phyloP scores from a whole-genome alignment of 2,113 vertebrate genomes.

The Prinia subflava region DNA sequence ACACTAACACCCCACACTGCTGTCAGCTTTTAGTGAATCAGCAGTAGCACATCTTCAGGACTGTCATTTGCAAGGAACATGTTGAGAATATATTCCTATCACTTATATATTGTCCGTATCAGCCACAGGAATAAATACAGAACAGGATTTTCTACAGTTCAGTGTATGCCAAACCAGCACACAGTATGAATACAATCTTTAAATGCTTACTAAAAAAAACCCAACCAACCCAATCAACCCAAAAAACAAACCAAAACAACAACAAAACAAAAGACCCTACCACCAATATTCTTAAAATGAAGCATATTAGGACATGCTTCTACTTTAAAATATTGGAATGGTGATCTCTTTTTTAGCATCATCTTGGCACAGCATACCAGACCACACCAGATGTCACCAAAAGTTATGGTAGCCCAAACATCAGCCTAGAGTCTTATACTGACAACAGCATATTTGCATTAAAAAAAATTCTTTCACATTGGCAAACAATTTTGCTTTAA shows the following conservation, averaged over 20 bases:
- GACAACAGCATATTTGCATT: neutral
- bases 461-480: neutral
- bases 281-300: neutral
- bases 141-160: neutral
- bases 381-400: neutral
- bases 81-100: neutral
- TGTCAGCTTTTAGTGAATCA: neutral
- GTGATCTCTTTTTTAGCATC: neutral
- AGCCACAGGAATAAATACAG: neutral
- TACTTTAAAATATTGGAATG: neutral
- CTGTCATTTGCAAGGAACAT: neutral
- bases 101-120: neutral
- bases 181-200: neutral
- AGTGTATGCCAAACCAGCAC: neutral
- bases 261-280: neutral
- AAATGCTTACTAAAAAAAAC: accelerated
- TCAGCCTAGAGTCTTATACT: neutral
- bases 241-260: neutral
- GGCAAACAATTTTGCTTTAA: neutral
- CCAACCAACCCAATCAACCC: neutral
- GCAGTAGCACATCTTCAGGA: accelerated
- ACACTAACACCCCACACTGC: neutral
- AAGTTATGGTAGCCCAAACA: neutral
- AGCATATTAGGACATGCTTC: neutral
- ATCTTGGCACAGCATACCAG: neutral